Conservation (phyloP, 2,888 invertebrate species). For the Agrochola litura region DNA sequence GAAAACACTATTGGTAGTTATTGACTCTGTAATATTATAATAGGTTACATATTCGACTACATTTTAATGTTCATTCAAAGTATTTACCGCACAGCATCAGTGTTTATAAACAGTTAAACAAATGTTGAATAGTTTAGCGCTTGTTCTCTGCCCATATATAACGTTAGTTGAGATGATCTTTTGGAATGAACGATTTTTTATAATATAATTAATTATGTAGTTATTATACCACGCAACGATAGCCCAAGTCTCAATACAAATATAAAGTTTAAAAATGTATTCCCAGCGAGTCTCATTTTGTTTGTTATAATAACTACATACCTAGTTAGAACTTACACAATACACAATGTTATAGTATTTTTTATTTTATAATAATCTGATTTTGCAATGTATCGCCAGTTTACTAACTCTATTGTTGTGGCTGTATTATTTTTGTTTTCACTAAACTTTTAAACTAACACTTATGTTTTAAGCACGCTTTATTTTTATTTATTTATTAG, state of each 20-base stretch:
- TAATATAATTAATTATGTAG: slow-evolving; percentile 43
- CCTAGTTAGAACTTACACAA: slow-evolving; percentile 34
- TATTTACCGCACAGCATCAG: slow-evolving; percentile 44
- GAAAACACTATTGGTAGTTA: slow-evolving; percentile 47
- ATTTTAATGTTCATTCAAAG: slow-evolving; percentile 42
- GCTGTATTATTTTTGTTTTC: slow-evolving; percentile 58
- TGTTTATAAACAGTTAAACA: slow-evolving; percentile 48
- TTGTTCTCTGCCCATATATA: slow-evolving; percentile 44
- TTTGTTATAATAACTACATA: slow-evolving; percentile 58
- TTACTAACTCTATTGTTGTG: slow-evolving; percentile 68
- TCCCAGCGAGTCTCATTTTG: slow-evolving; percentile 18
- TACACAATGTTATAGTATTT: slow-evolving; percentile 52
- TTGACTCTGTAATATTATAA: slow-evolving; percentile 48
- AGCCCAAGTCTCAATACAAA: slow-evolving; percentile 24
- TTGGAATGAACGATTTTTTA: slow-evolving; percentile 41
- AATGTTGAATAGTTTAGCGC: slow-evolving; percentile 52
- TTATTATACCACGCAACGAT: slow-evolving; percentile 45
- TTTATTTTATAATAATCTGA: slow-evolving; percentile 47
- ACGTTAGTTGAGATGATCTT: slow-evolving; percentile 35
- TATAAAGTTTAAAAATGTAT: slow-evolving; percentile 4
- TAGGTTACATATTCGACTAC: slow-evolving; percentile 46
- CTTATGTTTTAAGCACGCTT: slow-evolving; percentile 69
- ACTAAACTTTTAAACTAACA: slow-evolving; percentile 69
- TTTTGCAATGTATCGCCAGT: slow-evolving; percentile 53
- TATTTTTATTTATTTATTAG: slow-evolving; percentile 65